Evolutionary conservation across 2,888 invertebrate species (phyloP).

Genomic region (Hoplodrina blanda): DNA sequence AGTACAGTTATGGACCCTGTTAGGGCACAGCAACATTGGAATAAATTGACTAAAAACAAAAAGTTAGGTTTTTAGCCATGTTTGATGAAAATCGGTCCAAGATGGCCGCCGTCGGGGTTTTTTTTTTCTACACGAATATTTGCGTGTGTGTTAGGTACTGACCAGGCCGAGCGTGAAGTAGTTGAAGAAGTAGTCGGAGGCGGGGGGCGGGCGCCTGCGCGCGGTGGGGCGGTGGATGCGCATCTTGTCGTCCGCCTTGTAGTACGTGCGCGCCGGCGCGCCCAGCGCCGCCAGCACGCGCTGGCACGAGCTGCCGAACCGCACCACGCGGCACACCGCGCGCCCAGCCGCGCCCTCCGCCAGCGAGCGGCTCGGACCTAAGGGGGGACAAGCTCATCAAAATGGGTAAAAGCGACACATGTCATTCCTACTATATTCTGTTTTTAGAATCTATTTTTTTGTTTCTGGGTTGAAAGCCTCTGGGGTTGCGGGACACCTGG

Average conservation of each 20-base stretch:
- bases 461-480: too few relatives aligned
- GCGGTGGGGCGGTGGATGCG: conserved; percentile 98
- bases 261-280: conserved; percentile 96
- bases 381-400: neutral
- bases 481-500: too few relatives aligned
- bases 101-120: too few relatives aligned
- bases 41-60: too few relatives aligned
- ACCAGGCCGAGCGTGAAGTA: conserved; percentile 97
- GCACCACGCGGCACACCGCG: conserved; percentile 92
- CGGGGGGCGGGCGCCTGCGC: conserved; percentile 93
- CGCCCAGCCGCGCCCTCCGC: conserved; percentile 90
- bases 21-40: too few relatives aligned
- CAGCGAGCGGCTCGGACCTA: conserved; percentile 90
- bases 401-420: too few relatives aligned
- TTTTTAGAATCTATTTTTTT: too few relatives aligned
- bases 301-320: conserved; percentile 96
- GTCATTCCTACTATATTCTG: too few relatives aligned
- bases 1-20: too few relatives aligned
- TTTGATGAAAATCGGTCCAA: too few relatives aligned
- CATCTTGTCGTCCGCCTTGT: conserved; percentile 99
- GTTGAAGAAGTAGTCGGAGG: conserved; percentile 99
- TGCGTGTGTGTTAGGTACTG: neutral
- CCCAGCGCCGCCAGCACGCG: conserved; percentile 97
- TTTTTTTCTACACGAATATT: too few relatives aligned
- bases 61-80: too few relatives aligned